phyloP scores from a whole-genome alignment of 2,888 invertebrate genomes.

The Trachelus tabidus region DNA sequence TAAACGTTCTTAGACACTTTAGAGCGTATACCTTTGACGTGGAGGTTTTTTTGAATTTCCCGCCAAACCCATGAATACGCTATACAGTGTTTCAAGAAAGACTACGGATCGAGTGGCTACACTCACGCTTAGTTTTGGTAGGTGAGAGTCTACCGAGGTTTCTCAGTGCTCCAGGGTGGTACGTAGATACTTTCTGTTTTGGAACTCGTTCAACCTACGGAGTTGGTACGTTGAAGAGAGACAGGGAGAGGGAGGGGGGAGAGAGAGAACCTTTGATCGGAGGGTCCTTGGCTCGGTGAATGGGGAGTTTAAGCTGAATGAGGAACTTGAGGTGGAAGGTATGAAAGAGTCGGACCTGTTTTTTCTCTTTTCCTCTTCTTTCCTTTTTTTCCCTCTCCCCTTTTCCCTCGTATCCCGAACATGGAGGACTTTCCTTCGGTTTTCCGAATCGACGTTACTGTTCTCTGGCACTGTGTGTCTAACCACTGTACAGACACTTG shows the following conservation, averaged over 20 bases:
- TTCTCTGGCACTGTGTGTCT: background rate
- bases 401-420: background rate
- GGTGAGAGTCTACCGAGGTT: background rate
- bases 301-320: slow-evolving; percentile 44
- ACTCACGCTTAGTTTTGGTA: background rate
- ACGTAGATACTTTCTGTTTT: background rate
- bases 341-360: slow-evolving; percentile 1
- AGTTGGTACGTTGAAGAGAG: background rate
- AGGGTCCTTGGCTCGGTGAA: slow-evolving; percentile 41
- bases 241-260: too few relatives aligned
- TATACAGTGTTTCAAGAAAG: background rate
- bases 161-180: background rate
- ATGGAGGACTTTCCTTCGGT: background rate
- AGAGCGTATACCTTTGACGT: background rate
- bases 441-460: background rate
- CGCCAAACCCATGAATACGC: background rate
- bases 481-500: background rate
- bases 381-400: background rate
- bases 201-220: background rate
- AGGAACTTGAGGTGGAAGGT: slow-evolving; percentile 1
- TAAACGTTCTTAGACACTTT: background rate
- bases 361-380: background rate
- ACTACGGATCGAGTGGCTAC: background rate
- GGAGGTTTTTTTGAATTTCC: background rate
- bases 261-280: slow-evolving; percentile 37